Conservation (phyloP, 2,888 invertebrate genomes). For the Rapana venosa region DNA sequence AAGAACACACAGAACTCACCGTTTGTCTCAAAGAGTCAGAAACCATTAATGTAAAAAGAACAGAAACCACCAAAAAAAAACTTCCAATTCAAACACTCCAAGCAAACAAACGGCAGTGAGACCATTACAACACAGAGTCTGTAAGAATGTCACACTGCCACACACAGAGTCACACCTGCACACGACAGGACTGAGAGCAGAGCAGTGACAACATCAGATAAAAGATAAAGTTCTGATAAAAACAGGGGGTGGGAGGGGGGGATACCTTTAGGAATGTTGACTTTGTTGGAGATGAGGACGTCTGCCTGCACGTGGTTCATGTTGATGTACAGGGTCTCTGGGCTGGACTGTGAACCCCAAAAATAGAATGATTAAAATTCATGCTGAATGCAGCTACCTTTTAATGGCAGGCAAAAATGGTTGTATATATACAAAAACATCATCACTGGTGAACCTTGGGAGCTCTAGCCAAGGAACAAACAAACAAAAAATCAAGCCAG, state of each 20-base stretch:
- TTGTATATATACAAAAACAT: no score
- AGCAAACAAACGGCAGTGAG: no score
- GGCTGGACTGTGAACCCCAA: slow-evolving; percentile 66
- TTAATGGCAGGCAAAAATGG: no score
- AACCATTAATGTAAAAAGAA: background rate
- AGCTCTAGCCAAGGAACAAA: no score
- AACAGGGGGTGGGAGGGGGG: background rate
- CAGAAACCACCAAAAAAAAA: background rate
- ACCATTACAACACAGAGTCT: background rate
- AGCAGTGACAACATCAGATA: no score
- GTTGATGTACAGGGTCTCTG: slow-evolving; percentile 76
- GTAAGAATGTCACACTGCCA: background rate
- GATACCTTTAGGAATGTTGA: slow-evolving; percentile 74
- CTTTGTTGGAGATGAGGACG: slow-evolving; percentile 77
- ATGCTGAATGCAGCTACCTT: background rate
- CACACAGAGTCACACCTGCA: background rate
- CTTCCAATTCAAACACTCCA: no score
- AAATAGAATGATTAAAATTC: background rate
- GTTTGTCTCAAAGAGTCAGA: no score
- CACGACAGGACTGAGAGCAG: background rate
- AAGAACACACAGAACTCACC: background rate
- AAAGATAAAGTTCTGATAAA: background rate
- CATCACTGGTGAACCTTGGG: no score
- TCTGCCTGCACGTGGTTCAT: slow-evolving; percentile 78
- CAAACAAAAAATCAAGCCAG: background rate